Evolutionary conservation across 2,888 invertebrate species (phyloP).

Genomic region (Erebia epiphron): DNA sequence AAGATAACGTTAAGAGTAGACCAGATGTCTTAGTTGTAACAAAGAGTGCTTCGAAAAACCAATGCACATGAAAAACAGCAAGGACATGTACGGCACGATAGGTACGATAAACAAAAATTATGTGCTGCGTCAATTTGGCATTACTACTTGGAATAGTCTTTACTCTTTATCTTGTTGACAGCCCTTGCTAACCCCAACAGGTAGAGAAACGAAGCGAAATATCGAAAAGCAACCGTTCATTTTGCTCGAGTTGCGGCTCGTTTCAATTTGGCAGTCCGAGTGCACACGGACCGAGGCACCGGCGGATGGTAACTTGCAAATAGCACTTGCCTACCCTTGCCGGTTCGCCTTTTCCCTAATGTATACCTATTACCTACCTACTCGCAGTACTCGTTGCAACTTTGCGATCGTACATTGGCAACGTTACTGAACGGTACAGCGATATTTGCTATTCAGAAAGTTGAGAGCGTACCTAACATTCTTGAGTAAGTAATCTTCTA

Average conservation of each 20-base stretch:
- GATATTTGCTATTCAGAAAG: constrained; percentile 43
- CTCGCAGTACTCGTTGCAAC: constrained; percentile 58
- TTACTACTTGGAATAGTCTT: background rate
- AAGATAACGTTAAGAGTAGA: no score
- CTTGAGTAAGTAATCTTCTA: constrained; percentile 6
- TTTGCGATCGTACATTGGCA: constrained; percentile 47
- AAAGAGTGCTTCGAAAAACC: no score
- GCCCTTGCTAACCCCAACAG: constrained; percentile 39
- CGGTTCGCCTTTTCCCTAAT: constrained; percentile 58
- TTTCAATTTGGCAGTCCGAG: constrained; percentile 73
- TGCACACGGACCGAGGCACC: constrained; percentile 58
- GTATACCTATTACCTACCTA: constrained; percentile 38
- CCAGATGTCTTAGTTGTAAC: no score
- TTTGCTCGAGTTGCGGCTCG: constrained; percentile 63
- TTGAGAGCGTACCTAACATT: constrained; percentile 36
- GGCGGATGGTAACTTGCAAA: constrained; percentile 69
- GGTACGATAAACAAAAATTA: no score
- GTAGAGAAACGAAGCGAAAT: constrained; percentile 53
- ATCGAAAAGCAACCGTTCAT: constrained; percentile 60
- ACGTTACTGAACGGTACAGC: constrained; percentile 45
- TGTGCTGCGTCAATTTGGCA: no score
- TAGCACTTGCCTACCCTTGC: constrained; percentile 66
- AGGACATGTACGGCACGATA: no score
- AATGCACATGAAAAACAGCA: no score
- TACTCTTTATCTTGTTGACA: background rate